Percentiles rank a stretch among this genome's conserved stretches.
These are phyloP conservation scores for Lepas anatifera DNA, from an alignment of 2,888 invertebrate genomes.

Conservation along the genomic window DNA sequence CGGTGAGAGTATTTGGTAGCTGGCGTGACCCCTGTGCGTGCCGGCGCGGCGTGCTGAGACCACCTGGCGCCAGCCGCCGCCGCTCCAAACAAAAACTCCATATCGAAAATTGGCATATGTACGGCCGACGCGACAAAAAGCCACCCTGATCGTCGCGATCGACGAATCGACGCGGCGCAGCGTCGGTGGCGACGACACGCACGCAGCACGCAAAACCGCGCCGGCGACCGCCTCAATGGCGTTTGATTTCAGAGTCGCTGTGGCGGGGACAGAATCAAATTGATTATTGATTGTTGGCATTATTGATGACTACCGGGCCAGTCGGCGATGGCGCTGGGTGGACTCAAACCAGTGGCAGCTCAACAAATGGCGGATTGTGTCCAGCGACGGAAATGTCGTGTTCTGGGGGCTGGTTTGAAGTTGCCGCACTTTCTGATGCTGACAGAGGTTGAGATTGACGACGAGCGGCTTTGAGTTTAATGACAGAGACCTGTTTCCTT, in stretches of 20 bases:
- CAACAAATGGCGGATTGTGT: not conserved
- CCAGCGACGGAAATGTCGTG: no score
- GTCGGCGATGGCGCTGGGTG: no score
- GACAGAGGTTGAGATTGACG: no score
- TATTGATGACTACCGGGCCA: not conserved
- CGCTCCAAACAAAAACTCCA: slow-evolving; percentile 1
- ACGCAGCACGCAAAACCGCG: not conserved
- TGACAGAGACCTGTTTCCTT: no score
- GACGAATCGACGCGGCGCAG: not conserved
- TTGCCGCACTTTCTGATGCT: no score
- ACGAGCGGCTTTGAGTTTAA: no score
- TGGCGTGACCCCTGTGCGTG: not conserved
- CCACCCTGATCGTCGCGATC: not conserved
- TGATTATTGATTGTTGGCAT: slow-evolving; percentile 4
- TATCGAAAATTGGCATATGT: slow-evolving; percentile 10
- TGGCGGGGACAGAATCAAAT: not conserved
- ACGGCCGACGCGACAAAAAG: not conserved
- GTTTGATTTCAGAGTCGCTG: not conserved
- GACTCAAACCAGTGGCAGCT: not conserved
- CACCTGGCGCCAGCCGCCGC: not conserved
- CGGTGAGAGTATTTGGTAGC: not conserved
- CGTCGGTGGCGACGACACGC: slow-evolving; percentile 1
- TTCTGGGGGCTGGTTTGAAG: no score
- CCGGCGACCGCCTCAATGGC: no score
- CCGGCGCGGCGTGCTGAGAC: not conserved